phyloP scores from a whole-genome alignment of 2,888 invertebrate species.

The Eudemis profundana region DNA sequence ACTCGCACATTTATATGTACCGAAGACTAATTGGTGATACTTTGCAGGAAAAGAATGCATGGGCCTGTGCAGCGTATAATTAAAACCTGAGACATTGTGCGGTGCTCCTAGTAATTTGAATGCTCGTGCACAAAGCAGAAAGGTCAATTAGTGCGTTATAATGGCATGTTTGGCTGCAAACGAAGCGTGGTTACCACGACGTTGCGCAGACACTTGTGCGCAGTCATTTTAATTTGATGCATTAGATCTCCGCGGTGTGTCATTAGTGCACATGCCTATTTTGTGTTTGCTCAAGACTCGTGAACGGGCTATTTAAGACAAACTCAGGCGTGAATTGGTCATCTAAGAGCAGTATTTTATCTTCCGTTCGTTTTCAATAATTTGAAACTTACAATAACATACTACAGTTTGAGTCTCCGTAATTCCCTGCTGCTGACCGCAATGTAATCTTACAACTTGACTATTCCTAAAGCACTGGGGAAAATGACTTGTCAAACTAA shows the following conservation, averaged over 20 bases:
- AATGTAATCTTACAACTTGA: too few species aligned
- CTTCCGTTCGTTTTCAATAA: not conserved
- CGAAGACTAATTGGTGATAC: conserved; percentile 43
- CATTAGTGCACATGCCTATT: conserved; percentile 77
- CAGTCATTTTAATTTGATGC: conserved; percentile 63
- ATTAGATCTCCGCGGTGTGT: conserved; percentile 63
- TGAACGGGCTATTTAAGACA: conserved; percentile 72
- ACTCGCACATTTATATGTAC: conserved; percentile 44
- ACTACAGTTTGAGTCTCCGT: too few species aligned
- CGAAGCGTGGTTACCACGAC: conserved; percentile 68
- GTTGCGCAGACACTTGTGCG: conserved; percentile 58
- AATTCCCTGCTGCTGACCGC: too few species aligned
- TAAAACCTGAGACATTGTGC: conserved; percentile 53
- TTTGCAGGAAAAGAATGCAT: conserved; percentile 49
- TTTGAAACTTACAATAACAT: not conserved
- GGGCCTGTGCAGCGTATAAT: conserved; percentile 51
- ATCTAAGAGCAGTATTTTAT: conserved; percentile 2
- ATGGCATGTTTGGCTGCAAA: conserved; percentile 63
- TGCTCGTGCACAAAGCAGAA: conserved; percentile 59
- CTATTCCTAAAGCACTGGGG: too few species aligned
- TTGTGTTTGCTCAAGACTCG: conserved; percentile 79
- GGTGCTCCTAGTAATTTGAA: conserved; percentile 59
- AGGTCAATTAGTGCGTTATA: conserved; percentile 65
- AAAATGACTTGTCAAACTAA: not conserved
- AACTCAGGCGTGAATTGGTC: conserved; percentile 62